Percentiles rank a stretch among this genome's conserved stretches.
phyloP scores from a whole-genome alignment of 2,113 vertebrate genomes.

The Oryctolagus cuniculus region mOryCun1.1 NC_091447.1:41445001-41445500 shows the following conservation, averaged over 20 bases:
- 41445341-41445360: slow-evolving; percentile 62
- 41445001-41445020: background rate
- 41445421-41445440: slow-evolving; percentile 59
- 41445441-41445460: slow-evolving; percentile 70
- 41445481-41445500: slow-evolving; percentile 51
- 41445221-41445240: background rate
- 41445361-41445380: slow-evolving; percentile 62
- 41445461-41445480: slow-evolving; percentile 69
- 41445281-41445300: background rate
- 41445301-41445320: background rate
- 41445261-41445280: background rate
- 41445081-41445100: slow-evolving; percentile 30
- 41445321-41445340: slow-evolving; percentile 50
- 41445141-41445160: background rate
- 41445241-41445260: slow-evolving; percentile 2
- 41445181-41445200: background rate
- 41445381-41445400: slow-evolving; percentile 56
- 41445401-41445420: slow-evolving; percentile 64
- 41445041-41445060: slow-evolving; percentile 7
- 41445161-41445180: slow-evolving; percentile 16
- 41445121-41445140: background rate
- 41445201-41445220: slow-evolving; percentile 2
- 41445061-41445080: slow-evolving; percentile 57
- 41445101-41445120: background rate
- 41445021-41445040: background rate